Base-by-base conservation (phyloP, 2,888 invertebrate species). In the Drosophila flavopinicola region DNA sequence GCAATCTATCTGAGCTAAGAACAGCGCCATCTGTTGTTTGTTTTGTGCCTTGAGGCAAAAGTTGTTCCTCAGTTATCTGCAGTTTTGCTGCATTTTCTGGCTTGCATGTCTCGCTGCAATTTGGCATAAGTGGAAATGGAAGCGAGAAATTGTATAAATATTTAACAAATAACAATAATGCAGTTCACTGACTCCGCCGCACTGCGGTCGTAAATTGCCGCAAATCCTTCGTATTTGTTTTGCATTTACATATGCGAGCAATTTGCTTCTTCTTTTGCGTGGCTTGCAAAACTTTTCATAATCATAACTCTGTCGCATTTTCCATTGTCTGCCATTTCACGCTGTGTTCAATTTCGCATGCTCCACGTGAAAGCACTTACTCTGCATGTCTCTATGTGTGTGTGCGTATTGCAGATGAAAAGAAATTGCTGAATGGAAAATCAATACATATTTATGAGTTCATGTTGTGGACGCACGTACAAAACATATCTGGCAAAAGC, bases 391-490 rank as follows among this genome's bases (percentile, higher is more conserved):
- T 9, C 25, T 29, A 39, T 1, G 20, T 39, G 37, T 29, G 39
- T 17, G 27, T 39, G 48, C 38, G 25, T 30, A 17, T 33, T 37
- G 37, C 37, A 60, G 66, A 75, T 78, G 66, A 75, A 75, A 78
- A 61, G 76, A 71, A 79, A 70, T 66, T 54, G 82, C 49, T 48
- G 84, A 80, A 85, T 77, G 82, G 82, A 87, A 82, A 82, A 82
- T 87, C 80, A 83, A 82, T 82, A 87, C 58, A 82, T 87, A 85
- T 87, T 82, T 82, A 82, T 85, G 80, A 78, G 87, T 82, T 85
- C 75, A 83, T 85, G 57, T 67, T 74, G 75, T 59, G 78, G 47
- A 61, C 57, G 67, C 80, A 80, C 85, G 83, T 85, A 82, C 83
- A 45, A 63, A 73, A 69, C 60, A 68, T 53, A 79, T 61, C 69